Evolutionary conservation across 2,113 vertebrate species (phyloP).

Genomic region (Panurus biarmicus): DNA sequence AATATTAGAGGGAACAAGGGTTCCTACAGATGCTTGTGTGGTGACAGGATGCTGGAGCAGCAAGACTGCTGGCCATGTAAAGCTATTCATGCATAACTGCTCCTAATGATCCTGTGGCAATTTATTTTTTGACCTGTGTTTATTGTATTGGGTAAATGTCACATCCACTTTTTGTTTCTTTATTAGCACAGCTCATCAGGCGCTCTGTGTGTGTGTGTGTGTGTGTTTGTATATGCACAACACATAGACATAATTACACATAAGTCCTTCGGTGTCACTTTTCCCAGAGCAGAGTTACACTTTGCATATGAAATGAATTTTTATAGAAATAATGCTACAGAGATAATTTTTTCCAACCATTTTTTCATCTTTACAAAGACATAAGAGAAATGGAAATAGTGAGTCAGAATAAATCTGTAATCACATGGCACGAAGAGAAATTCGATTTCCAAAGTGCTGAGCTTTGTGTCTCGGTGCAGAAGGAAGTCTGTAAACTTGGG

Average conservation of each 20-base stretch:
- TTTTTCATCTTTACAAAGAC: background rate
- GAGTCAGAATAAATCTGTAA: background rate
- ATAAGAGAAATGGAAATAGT: constrained; percentile 9
- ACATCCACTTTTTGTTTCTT: background rate
- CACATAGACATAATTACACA: constrained; percentile 16
- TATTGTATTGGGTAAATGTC: constrained; percentile 24
- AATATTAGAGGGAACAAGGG: background rate
- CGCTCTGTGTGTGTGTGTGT: background rate
- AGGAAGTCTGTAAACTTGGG: background rate
- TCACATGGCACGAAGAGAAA: constrained; percentile 9
- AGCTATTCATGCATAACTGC: background rate
- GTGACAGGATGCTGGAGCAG: background rate
- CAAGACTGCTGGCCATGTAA: background rate
- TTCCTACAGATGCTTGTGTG: background rate
- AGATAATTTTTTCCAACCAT: background rate
- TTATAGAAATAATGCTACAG: constrained; percentile 13
- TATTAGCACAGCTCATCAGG: constrained; percentile 5
- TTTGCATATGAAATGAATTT: constrained; percentile 31
- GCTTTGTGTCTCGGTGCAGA: background rate
- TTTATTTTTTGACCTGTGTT: constrained; percentile 24
- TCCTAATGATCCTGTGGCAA: background rate
- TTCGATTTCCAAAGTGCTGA: constrained; percentile 2
- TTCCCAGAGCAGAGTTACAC: background rate
- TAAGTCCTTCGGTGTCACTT: background rate
- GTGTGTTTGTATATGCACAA: constrained; percentile 20